Percentiles rank a stretch among this genome's conserved stretches.
These are phyloP conservation scores for Rhodeus uyekii DNA, from an alignment of 2,797 vertebrate genomes.

Conservation along the genomic window DNA sequence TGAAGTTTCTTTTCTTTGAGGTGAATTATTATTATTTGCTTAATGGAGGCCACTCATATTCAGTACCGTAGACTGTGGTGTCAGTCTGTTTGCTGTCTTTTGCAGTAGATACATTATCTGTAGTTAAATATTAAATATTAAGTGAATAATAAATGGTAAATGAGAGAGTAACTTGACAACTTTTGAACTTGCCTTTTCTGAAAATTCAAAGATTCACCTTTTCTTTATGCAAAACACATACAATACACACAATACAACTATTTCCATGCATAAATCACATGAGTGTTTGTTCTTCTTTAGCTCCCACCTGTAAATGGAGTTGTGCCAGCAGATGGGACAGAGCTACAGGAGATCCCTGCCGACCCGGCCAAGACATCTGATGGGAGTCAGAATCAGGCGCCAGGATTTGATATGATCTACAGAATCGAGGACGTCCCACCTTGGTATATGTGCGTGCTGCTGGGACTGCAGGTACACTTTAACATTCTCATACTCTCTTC, in stretches of 20 bases:
- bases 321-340: background rate
- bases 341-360: constrained; percentile 15
- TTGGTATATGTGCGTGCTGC: constrained; percentile 92
- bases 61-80: background rate
- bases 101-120: constrained; percentile 20
- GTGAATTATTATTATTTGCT: background rate
- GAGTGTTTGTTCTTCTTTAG: background rate
- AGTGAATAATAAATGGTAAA: background rate
- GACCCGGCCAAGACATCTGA: constrained; percentile 10
- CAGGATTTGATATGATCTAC: constrained; percentile 89
- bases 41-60: background rate
- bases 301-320: constrained; percentile 49
- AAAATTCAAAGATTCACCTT: background rate
- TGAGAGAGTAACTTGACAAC: background rate
- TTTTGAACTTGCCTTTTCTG: background rate
- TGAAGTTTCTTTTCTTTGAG: background rate
- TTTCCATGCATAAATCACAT: background rate
- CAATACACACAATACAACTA: background rate
- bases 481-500: background rate
- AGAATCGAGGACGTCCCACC: constrained; percentile 91
- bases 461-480: constrained; percentile 89
- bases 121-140: constrained; percentile 12
- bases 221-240: too few species aligned
- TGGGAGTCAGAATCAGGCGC: constrained; percentile 8
- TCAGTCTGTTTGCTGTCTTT: constrained; percentile 18